These are phyloP conservation scores for Hippocampus kuda DNA, from an alignment of 2,797 vertebrate genomes.

Conservation along the genomic window DNA sequence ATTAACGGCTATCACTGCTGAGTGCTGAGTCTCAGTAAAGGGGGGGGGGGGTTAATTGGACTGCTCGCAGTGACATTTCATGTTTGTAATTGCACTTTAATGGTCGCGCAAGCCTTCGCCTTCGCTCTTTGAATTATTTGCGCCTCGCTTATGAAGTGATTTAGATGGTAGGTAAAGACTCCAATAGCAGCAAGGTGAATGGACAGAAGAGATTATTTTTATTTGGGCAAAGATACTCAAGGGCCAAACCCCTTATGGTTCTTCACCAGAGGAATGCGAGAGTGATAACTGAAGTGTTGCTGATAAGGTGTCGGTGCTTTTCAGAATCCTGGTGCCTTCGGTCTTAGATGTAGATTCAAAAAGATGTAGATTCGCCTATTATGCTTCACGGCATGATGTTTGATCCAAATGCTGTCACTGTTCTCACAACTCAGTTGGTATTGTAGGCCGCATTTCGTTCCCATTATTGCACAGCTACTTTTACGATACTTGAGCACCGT, in stretches of 20 bases:
- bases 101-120: not conserved
- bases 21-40: constrained; percentile 4
- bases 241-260: not conserved
- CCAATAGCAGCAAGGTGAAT: not conserved
- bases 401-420: not conserved
- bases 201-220: too few species aligned
- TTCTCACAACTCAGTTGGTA: not conserved
- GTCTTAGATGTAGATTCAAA: not conserved
- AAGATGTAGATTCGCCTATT: too few species aligned
- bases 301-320: not conserved
- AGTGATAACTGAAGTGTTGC: not conserved
- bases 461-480: not conserved
- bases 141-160: not conserved
- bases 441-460: not conserved
- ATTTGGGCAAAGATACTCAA: not conserved
- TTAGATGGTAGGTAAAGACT: not conserved
- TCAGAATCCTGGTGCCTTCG: not conserved
- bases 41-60: constrained; percentile 11
- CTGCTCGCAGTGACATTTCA: constrained; percentile 23
- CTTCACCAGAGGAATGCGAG: not conserved
- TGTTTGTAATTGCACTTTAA: not conserved
- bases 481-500: not conserved
- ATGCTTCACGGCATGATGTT: not conserved
- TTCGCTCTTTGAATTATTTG: not conserved
- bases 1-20: not conserved